Base-by-base conservation (phyloP, 2,888 invertebrate species). In the Cheilosia soror region DNA sequence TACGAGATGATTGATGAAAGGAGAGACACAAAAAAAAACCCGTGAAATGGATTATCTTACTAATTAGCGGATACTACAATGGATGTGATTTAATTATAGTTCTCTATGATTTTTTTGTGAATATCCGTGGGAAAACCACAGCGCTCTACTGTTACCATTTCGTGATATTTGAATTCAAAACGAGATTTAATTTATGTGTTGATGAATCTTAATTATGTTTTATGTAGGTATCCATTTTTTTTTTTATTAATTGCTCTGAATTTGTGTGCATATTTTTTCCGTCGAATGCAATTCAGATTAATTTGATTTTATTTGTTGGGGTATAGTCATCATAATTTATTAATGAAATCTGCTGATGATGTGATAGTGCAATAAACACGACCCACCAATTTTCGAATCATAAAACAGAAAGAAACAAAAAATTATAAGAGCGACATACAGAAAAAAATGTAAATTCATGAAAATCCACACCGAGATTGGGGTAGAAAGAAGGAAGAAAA, bases 301-400 rank as follows among this genome's bases (percentile, higher is more conserved):
- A 66, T 66, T 66, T 62, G 29, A 29, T 31, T 53, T 42, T 68
- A 20, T 29, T 58, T 40, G 58, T 15, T 37, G 27, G 9, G 47
- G 33, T 58, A 33, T 25, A 20, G 20, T 20, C 20, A 20, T 47
- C 57, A 6, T 31, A 55, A 55, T 75, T 79, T 75, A 71, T 84
- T 79, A 75, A 79, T 84, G 47, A 75, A 84, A 84, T 84, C 84
- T 84, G 84, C 71, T 76, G 80, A 79, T 84, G 75, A 58, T 51
- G 62, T 68, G 69, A 84, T 75, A 66, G 71, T 66, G 69, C 84
- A 84, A 84, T 84, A 80, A 80, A 84, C 79, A 66, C 65, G 60
- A 47, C 40, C 25, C 53, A 60, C 51, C 57, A 25, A 58, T 58
- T 51, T 81, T 4, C 51, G 63, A 73, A 82, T 57, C 20, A 44